Evolutionary conservation across 2,113 vertebrate species (phyloP).

Genomic region (Verasper variegatus): DNA sequence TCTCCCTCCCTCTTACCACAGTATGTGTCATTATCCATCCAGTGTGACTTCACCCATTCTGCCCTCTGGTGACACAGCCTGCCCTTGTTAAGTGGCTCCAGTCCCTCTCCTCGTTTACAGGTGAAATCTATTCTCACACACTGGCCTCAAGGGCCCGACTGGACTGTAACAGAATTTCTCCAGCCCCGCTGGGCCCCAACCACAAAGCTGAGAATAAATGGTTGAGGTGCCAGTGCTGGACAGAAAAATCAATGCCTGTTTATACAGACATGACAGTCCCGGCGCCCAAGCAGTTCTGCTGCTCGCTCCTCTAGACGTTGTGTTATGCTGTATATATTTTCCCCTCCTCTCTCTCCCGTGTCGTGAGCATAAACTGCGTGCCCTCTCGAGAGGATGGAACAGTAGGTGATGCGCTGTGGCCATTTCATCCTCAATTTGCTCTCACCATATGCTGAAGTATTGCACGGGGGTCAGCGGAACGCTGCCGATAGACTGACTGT

Average conservation of each 20-base stretch:
- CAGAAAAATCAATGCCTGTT: slow-evolving; percentile 99
- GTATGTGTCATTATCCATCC: slow-evolving; percentile 24
- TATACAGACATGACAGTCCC: slow-evolving; percentile 98
- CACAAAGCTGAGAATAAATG: slow-evolving; percentile 99
- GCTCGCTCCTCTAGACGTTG: slow-evolving; percentile 70
- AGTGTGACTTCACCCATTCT: slow-evolving; percentile 68
- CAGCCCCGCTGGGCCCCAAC: slow-evolving; percentile 95
- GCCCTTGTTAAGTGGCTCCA: slow-evolving; percentile 95
- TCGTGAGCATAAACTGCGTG: slow-evolving; percentile 66
- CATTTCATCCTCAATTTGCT: slow-evolving; percentile 72
- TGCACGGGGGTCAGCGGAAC: slow-evolving; percentile 41
- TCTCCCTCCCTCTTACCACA: slow-evolving; percentile 22
- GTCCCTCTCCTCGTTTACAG: slow-evolving; percentile 87
- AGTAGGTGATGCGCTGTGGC: slow-evolving; percentile 58
- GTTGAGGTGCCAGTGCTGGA: slow-evolving; percentile 96
- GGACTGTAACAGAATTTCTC: slow-evolving; percentile 99
- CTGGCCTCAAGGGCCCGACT: slow-evolving; percentile 91
- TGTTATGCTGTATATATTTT: slow-evolving; percentile 52
- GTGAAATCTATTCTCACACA: slow-evolving; percentile 99
- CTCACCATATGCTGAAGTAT: slow-evolving; percentile 42
- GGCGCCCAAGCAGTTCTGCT: slow-evolving; percentile 81
- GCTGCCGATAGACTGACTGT: slow-evolving; percentile 63
- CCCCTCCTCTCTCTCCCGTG: slow-evolving; percentile 35
- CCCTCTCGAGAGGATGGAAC: slow-evolving; percentile 50
- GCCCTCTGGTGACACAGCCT: slow-evolving; percentile 86